Conservation (phyloP, 2,113 vertebrate genomes). For the Hymenochirus boettgeri region DNA sequence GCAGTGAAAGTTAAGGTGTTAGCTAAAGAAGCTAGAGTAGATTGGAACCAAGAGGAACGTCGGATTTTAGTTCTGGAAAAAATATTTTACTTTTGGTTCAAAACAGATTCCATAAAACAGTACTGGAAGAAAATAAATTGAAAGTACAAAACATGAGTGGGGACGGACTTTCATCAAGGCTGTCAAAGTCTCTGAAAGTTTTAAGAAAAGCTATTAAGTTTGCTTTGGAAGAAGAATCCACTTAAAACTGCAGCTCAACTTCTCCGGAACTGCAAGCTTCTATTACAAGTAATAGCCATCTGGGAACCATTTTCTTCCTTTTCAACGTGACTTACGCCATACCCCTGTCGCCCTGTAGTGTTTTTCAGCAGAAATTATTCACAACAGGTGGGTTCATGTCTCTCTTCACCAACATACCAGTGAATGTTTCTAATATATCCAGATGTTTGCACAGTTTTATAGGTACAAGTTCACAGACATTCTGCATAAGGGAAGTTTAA, state of each 20-base stretch:
- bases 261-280: conserved; percentile 37
- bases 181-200: conserved; percentile 2
- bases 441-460: conserved; percentile 41
- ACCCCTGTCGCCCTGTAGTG: conserved; percentile 34
- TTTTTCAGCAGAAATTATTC: conserved; percentile 39
- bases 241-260: conserved; percentile 35
- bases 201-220: conserved; percentile 18
- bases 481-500: conserved; percentile 12
- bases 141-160: too few species aligned
- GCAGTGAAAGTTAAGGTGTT: too few species aligned
- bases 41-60: too few species aligned
- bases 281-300: conserved; percentile 42
- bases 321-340: conserved; percentile 40
- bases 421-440: conserved; percentile 31
- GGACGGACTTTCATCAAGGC: not conserved
- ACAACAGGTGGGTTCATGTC: conserved; percentile 41
- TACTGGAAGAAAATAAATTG: too few species aligned
- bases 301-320: conserved; percentile 39
- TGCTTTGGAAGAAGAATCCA: conserved; percentile 37
- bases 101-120: too few species aligned
- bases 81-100: too few species aligned
- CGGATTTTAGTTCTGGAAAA: too few species aligned
- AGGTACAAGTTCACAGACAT: conserved; percentile 40
- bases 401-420: conserved; percentile 36
- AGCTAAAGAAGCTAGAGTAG: too few species aligned